These are phyloP conservation scores for Alectura lathami DNA, from an alignment of 2,113 vertebrate genomes.

Conservation along the genomic window DNA sequence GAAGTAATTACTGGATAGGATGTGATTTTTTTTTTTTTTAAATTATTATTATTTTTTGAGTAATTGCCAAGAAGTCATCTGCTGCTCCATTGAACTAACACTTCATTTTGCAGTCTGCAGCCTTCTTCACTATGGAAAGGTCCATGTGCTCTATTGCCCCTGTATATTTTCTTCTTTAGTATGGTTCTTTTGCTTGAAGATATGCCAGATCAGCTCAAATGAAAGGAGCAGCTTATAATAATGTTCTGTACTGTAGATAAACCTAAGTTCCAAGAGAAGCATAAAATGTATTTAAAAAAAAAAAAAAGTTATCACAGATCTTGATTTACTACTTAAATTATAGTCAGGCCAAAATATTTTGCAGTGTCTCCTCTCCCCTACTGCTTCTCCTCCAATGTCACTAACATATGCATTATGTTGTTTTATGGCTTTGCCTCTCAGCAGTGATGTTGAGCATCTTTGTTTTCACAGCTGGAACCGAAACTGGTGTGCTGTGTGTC, in stretches of 20 bases:
- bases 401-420: neutral
- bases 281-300: neutral
- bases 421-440: neutral
- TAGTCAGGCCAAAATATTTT: neutral
- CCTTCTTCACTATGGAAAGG: neutral
- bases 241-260: neutral
- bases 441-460: neutral
- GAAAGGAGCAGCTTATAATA: neutral
- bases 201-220: neutral
- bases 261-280: neutral
- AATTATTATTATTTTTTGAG: too few species aligned
- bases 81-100: neutral
- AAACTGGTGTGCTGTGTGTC: neutral
- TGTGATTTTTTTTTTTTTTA: neutral
- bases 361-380: neutral
- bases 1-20: neutral
- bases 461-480: neutral
- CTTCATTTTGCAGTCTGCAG: neutral
- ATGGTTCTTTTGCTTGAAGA: neutral
- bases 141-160: neutral
- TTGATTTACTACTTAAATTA: neutral
- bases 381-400: neutral
- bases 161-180: neutral
- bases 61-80: neutral
- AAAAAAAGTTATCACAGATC: neutral